Conservation (phyloP, 2,113 vertebrate genomes). For the Ondatra zibethicus region DNA sequence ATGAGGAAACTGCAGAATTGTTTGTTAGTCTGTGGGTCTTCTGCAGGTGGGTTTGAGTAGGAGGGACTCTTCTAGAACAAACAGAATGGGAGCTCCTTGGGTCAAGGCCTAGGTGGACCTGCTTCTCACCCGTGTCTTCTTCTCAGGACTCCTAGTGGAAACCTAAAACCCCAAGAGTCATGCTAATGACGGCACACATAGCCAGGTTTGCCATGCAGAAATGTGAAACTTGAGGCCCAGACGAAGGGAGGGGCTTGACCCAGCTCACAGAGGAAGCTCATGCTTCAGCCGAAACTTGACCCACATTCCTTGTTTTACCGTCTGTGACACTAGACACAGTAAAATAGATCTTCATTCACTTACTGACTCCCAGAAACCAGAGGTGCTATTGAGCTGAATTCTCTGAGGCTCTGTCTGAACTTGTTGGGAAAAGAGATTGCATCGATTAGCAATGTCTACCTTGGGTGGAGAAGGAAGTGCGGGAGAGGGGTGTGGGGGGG, state of each 20-base stretch:
- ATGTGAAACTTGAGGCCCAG: not conserved
- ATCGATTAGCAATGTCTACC: not conserved
- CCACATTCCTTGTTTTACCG: not conserved
- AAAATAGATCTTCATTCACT: not conserved
- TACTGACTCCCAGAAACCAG: not conserved
- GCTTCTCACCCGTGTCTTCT: not conserved
- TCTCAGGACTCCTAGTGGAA: not conserved
- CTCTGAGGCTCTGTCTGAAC: not conserved
- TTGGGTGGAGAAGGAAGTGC: not conserved
- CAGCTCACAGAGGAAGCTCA: not conserved
- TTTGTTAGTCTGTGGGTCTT: not conserved
- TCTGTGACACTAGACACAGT: not conserved
- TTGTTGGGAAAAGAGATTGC: not conserved
- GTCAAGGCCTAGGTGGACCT: not conserved
- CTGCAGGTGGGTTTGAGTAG: not conserved
- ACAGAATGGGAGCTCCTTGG: not conserved
- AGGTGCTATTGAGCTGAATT: not conserved
- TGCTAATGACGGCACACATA: not conserved
- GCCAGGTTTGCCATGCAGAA: not conserved
- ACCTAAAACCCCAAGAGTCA: not conserved
- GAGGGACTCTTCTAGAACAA: not conserved
- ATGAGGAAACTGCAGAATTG: not conserved
- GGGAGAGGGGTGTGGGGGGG: not conserved
- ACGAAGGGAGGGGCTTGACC: not conserved
- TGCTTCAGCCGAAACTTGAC: not conserved